Base-by-base conservation (phyloP, 2,888 invertebrate species). In the Apamea sordens region DNA sequence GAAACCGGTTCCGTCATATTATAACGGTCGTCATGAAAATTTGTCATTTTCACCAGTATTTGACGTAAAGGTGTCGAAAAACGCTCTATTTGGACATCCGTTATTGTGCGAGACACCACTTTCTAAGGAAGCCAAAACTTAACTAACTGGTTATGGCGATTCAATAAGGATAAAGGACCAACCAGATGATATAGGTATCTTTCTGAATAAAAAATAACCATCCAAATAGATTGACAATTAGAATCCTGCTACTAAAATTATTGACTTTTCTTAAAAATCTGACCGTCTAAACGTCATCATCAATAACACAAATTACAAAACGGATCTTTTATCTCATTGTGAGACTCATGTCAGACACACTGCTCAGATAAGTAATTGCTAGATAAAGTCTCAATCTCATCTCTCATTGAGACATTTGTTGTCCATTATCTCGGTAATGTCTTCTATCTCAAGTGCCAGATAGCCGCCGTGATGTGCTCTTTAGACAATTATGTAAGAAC, bases 381-480 rank as follows among this genome's bases (percentile, higher is more conserved):
- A 77, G 87, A 90, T 87, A 90, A 84, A 72, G 28, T 70, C 72
- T 80, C 82, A 84, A 87, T 85, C 88, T 90, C 89, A 88, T 91
- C 90, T 91, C 85, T 64, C 68, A 88, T 89, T 90, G 91, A 90
- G 91, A 91, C 89, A 91, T 89, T 83, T 85, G 82, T 81, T 63
- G 70, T 63, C 79, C 75, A 88, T 89, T 89, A 90, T 89, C 88
- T 85, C 70, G 74, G 76, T 85, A 85, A 86, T 83, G 77, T 59
- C 75, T 84, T 88, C 77, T 84, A 89, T 88, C 88, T 89, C 78
- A 80, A 91, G 91, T 86, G 89, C 41, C 21, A 65, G 84, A 86
- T 84, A 88, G 77, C 83, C 68, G 77, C 83, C 68, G 79, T 84
- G 89, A 86, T 89, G 86, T 86, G 82, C 71, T 87, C 88, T 89